These are phyloP conservation scores for Cyaniris semiargus DNA, from an alignment of 2,888 invertebrate genomes.

Conservation along the genomic window DNA sequence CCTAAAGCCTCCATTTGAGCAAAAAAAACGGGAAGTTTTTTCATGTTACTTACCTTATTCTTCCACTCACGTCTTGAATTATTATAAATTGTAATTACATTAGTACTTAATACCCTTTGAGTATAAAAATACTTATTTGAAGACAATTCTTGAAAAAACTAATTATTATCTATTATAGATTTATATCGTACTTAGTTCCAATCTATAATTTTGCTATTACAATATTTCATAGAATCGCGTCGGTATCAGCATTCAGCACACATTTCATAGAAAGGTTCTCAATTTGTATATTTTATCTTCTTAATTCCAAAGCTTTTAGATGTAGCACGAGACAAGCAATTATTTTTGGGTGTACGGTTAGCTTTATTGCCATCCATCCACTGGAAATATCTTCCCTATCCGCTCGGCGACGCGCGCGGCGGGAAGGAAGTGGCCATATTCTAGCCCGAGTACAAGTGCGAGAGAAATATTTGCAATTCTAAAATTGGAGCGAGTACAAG, in stretches of 20 bases:
- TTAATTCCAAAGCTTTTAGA: neutral
- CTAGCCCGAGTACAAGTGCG: constrained; percentile 21
- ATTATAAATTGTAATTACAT: neutral
- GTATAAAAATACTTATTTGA: neutral
- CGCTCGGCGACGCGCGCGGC: constrained; percentile 16
- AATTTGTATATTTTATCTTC: neutral
- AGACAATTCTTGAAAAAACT: neutral
- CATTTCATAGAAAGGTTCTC: too few species aligned
- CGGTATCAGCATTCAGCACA: too few species aligned
- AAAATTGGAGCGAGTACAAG: constrained; percentile 25
- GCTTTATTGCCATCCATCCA: constrained; percentile 30
- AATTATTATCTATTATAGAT: too few species aligned
- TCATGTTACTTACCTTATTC: too few species aligned
- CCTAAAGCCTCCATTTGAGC: too few species aligned
- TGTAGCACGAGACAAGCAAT: constrained; percentile 12
- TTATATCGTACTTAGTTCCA: too few species aligned
- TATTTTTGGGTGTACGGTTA: neutral
- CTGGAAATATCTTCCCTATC: constrained; percentile 26
- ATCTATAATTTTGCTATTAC: too few species aligned
- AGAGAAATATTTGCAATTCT: constrained; percentile 30
- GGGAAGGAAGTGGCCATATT: constrained; percentile 31
- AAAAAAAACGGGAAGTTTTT: too few species aligned
- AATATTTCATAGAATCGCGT: too few species aligned
- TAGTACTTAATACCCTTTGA: neutral
- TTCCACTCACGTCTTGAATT: too few species aligned